Conservation (phyloP, 2,888 invertebrate genomes). For the Belgica antarctica region DNA sequence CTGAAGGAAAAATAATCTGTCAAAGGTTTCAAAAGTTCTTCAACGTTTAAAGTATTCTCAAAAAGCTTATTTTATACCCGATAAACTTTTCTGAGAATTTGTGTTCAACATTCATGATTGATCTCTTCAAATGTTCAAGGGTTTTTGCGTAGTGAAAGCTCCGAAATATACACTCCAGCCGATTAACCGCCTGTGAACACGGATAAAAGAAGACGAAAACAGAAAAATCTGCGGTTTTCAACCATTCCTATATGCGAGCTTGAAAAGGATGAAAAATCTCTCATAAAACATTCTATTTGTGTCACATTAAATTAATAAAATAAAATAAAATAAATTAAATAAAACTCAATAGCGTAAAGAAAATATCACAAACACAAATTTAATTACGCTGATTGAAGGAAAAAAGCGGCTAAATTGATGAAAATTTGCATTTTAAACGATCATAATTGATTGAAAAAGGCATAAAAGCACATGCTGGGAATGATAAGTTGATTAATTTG, state of each 20-base stretch:
- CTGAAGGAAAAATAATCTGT: no score
- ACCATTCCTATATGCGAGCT: not conserved
- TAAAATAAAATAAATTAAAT: slow-evolving; percentile 1
- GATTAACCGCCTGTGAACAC: no score
- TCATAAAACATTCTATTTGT: slow-evolving; percentile 1
- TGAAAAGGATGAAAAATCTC: slow-evolving; percentile 9
- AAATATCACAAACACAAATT: not conserved
- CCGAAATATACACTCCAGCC: no score
- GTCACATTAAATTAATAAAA: not conserved
- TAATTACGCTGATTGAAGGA: slow-evolving; percentile 27
- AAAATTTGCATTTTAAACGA: slow-evolving; percentile 39
- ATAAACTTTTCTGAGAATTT: no score
- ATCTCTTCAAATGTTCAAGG: no score
- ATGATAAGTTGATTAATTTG: slow-evolving; percentile 36
- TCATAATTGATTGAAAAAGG: slow-evolving; percentile 33
- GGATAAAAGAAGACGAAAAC: not conserved
- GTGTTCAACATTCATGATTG: no score
- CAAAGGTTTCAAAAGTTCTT: no score
- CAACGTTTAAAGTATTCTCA: no score
- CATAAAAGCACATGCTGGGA: slow-evolving; percentile 21
- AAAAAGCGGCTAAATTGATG: not conserved
- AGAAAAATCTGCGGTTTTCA: slow-evolving; percentile 17
- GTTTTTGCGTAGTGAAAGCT: no score
- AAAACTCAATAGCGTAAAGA: slow-evolving; percentile 3
- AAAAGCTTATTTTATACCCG: no score